Base-by-base conservation (phyloP, 35 echinoderm and acorn worm genomes). In the Anneissia japonica region DNA sequence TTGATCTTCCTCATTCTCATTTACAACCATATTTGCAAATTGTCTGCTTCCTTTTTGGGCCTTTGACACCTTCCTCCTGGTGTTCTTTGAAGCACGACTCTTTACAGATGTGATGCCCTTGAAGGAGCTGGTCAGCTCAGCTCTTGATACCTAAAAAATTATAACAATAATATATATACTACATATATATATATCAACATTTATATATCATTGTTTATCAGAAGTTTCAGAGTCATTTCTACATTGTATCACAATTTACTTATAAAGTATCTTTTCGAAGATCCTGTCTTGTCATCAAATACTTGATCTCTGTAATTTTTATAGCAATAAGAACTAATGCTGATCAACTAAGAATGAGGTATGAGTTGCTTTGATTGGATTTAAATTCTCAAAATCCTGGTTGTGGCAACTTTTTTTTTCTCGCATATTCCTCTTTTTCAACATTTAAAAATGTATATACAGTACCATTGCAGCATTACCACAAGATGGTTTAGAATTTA, bases 61-160 rank as follows among this genome's bases (percentile, higher is more conserved):
- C 29, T 32, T 74, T 64, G 46, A 26, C 38, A 73, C 46, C 32
- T 80, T 80, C 31, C 38, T 76, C n/a, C 75, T 79, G 35, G 39
- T 74, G n/a, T 31, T 40, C 23, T 26, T 33, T 32, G 30, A 37
- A 28, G 74, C 13, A 26, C 85, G 35, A 64, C 39, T 30, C 32
- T 79, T 87, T 2, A 79, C 45, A 3, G 74, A 40, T 33, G 85
- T 43, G 5, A 93, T 34, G 31, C 91, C 82, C 75, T 76, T 76
- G 11, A 88, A 34, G 21, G 91, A 81, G 28, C 91, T 93, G 28
- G 87, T 93, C 23, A 92, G 31, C 17, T 89, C 87, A 30, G 81
- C 83, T 75, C 86, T 84, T 81, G 91, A 84, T 33, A 84, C 86
- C 86, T 93, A 30, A 13, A 81, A 17, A 37, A 88, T 46, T 4